Evolutionary conservation across 1,140 invertebrate genomes (phyloP).

Genomic region (Cepaea nemoralis): DNA sequence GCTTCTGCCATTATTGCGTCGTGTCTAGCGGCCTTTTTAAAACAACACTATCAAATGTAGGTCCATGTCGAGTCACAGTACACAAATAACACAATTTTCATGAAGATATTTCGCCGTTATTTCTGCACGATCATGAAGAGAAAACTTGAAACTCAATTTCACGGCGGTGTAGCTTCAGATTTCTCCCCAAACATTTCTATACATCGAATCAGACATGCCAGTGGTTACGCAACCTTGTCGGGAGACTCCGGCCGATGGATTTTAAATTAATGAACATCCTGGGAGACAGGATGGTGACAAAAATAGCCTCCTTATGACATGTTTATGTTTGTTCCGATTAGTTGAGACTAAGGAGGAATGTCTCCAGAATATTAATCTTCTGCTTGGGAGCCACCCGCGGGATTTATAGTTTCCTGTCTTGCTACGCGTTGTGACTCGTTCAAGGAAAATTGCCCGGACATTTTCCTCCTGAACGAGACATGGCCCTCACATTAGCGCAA

Average conservation of each 20-base stretch:
- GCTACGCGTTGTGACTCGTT: background rate
- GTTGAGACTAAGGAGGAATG: background rate
- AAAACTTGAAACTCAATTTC: background rate
- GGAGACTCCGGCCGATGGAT: background rate
- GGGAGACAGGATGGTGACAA: background rate
- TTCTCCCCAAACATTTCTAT: background rate
- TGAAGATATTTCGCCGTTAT: background rate
- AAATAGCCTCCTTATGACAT: background rate
- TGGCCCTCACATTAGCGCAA: background rate
- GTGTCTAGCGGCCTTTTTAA: too few relatives aligned
- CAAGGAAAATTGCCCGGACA: background rate
- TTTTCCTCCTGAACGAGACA: background rate
- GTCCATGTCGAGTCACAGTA: too few relatives aligned
- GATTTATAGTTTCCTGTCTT: background rate
- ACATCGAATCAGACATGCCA: background rate
- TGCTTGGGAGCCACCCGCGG: background rate
- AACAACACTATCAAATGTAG: too few relatives aligned
- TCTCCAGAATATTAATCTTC: background rate
- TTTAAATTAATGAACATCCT: conserved; percentile 17
- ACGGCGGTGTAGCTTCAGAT: background rate
- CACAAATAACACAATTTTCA: too few relatives aligned
- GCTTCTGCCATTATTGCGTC: too few relatives aligned
- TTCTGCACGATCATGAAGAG: background rate
- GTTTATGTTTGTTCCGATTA: background rate
- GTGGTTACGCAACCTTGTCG: background rate